phyloP scores from a whole-genome alignment of 2,113 vertebrate species.

The Alligator sinensis region DNA sequence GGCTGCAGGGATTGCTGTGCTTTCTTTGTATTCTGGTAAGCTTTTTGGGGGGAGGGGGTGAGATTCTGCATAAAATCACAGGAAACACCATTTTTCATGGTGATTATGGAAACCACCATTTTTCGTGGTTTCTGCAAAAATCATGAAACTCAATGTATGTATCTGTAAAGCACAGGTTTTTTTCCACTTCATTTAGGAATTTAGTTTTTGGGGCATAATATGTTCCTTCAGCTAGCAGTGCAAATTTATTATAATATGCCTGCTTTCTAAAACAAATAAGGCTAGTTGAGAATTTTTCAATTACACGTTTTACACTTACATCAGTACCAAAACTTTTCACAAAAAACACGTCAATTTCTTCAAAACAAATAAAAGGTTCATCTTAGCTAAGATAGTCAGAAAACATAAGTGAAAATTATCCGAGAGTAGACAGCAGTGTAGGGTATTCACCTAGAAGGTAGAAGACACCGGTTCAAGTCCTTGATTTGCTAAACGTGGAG shows the following conservation, averaged over 20 bases:
- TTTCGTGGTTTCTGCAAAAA: too few species aligned
- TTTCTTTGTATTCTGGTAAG: too few species aligned
- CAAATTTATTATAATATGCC: neutral
- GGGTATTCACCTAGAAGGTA: neutral
- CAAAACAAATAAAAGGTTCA: neutral
- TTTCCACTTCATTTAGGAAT: neutral
- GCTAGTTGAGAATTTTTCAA: neutral
- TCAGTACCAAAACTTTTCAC: constrained; percentile 55
- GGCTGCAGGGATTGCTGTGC: too few species aligned
- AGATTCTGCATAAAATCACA: too few species aligned
- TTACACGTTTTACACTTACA: constrained; percentile 51
- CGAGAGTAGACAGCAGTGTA: neutral
- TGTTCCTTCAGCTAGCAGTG: constrained; percentile 22
- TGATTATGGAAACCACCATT: too few species aligned
- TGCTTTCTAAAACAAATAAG: constrained; percentile 18
- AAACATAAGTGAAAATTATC: neutral
- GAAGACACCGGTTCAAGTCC: too few species aligned
- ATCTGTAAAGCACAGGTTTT: neutral
- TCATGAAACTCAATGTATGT: too few species aligned
- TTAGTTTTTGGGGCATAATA: neutral
- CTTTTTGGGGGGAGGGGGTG: too few species aligned
- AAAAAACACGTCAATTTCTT: constrained; percentile 24
- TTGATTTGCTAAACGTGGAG: too few species aligned
- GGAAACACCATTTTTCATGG: too few species aligned
- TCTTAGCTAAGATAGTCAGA: neutral